Evolutionary conservation across 2,113 vertebrate genomes (phyloP).

Genomic region (human): DNA sequence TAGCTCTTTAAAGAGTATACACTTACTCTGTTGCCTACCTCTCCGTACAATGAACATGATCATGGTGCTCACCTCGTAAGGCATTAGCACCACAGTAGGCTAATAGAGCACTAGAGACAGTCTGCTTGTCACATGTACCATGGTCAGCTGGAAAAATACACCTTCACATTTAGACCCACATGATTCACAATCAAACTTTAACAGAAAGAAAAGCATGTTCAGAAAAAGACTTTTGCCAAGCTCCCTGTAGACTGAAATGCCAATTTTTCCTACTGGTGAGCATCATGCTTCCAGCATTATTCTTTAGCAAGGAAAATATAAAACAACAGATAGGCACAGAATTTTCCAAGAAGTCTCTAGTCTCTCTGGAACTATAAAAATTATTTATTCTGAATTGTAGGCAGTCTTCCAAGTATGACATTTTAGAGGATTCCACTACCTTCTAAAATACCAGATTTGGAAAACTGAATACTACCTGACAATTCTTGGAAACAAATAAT

Average conservation of each 20-base stretch:
- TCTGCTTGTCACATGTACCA: background rate
- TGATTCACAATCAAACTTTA: constrained; percentile 23
- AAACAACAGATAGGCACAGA: constrained; percentile 42
- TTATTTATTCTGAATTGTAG: constrained; percentile 28
- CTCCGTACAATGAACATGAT: background rate
- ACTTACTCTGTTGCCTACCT: background rate
- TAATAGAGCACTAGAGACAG: background rate
- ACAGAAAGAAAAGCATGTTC: background rate
- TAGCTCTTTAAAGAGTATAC: background rate
- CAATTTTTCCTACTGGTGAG: constrained; percentile 19
- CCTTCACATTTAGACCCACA: constrained; percentile 25
- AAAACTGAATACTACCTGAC: constrained; percentile 35
- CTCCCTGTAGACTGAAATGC: background rate
- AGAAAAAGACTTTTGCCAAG: constrained; percentile 40
- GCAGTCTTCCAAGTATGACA: constrained; percentile 26
- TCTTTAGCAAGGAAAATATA: constrained; percentile 50
- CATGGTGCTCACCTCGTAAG: background rate
- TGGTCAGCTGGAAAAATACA: constrained; percentile 33
- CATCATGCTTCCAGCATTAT: constrained; percentile 8
- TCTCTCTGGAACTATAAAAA: constrained; percentile 16
- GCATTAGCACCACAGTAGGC: background rate
- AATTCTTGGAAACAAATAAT: background rate
- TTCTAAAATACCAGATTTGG: constrained; percentile 47
- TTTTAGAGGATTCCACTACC: constrained; percentile 46
- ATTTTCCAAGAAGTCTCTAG: constrained; percentile 36